phyloP scores from a whole-genome alignment of 2,113 vertebrate genomes.

The Charina bottae region DNA sequence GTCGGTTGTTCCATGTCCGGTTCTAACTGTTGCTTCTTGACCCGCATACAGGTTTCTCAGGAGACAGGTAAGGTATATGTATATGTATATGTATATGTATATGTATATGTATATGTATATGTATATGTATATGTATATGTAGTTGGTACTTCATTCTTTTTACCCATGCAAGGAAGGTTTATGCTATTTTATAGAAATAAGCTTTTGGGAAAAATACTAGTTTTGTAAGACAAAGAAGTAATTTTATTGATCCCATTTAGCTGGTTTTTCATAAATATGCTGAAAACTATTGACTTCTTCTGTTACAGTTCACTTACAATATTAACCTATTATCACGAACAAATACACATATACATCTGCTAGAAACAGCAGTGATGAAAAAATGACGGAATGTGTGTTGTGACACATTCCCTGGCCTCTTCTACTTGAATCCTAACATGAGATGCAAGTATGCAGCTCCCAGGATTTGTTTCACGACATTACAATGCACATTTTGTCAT shows the following conservation, averaged over 20 bases:
- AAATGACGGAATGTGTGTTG: neutral
- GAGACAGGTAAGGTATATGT: no score
- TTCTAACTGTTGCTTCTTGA: no score
- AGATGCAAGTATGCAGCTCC: no score
- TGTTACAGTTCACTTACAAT: neutral
- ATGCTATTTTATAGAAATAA: neutral
- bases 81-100: no score
- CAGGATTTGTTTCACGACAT: no score
- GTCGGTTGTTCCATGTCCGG: no score
- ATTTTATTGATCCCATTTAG: neutral
- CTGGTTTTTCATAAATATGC: neutral
- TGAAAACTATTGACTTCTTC: neutral
- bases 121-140: neutral
- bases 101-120: no score
- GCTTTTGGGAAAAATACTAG: neutral
- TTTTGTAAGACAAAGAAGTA: neutral
- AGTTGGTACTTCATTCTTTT: neutral
- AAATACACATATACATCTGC: neutral
- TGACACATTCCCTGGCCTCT: neutral
- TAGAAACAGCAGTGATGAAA: neutral
- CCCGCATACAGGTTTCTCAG: no score
- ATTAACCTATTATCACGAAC: neutral
- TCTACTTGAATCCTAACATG: neutral
- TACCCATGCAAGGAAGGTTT: no score
- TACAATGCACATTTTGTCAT: no score